A percentile compares a stretch with the other conserved stretches of the same genome.
These are phyloP conservation scores for Melanotaenia boesemani DNA, from an alignment of 2,797 vertebrate species.

Conservation along the genomic window DNA sequence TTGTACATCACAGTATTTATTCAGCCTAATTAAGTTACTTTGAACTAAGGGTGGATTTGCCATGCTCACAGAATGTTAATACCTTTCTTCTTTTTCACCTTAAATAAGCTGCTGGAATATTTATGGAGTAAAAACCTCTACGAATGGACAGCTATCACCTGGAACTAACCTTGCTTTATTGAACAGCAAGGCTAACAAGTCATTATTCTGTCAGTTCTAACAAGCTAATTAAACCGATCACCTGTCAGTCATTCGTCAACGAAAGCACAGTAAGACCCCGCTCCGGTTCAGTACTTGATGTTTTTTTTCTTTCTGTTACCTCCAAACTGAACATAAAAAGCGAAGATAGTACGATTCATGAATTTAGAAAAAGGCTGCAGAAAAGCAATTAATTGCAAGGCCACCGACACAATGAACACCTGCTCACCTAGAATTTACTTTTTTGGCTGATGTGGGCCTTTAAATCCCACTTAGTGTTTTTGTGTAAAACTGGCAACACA, in stretches of 20 bases:
- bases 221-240: constrained; percentile 36
- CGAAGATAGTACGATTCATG: neutral
- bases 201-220: constrained; percentile 8
- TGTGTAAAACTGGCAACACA: neutral
- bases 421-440: neutral
- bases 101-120: constrained; percentile 7
- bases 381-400: constrained; percentile 18
- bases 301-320: neutral
- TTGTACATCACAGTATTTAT: neutral
- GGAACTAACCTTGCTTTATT: constrained; percentile 24
- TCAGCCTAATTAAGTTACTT: neutral
- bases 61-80: constrained; percentile 12
- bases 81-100: neutral
- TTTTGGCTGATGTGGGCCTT: neutral
- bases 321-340: neutral
- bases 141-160: constrained; percentile 1
- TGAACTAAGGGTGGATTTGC: neutral
- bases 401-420: neutral
- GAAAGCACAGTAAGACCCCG: neutral
- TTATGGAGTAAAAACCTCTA: neutral
- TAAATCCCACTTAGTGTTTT: neutral
- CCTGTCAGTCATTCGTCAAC: constrained; percentile 30
- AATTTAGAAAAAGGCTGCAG: neutral
- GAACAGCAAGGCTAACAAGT: constrained; percentile 19
- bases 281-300: neutral